Evolutionary conservation across 2,888 invertebrate species (phyloP), one percentile per base, ranked within the genome.

Genomic region (Platerodrilus igneus): DNA sequence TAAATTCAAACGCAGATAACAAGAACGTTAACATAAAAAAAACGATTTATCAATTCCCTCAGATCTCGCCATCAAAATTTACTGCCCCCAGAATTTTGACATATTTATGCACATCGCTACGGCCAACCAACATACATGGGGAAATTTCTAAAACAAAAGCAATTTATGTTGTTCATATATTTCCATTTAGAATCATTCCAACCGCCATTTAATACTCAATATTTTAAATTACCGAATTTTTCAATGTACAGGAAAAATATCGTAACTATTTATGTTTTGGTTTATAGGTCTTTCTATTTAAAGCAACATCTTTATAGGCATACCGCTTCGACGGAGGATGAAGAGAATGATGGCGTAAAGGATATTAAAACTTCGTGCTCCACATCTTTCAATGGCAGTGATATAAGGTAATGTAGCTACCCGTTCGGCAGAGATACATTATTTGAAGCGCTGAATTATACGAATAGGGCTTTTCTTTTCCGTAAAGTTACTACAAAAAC

Each of bases 401-500:
- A 46, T 46, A 33, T 42, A 46, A 46, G 46, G 42, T 43, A 46
- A 46, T 42, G 46, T 39, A 36, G 39, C 32, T 32, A 26, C 25
- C 25, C 34, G 41, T 42, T 46, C 41, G 29, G 46, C 37, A 28
- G 37, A 42, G 38, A 43, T 40, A 35, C 43, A 49, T 47, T 41
- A 49, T 47, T 47, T 31, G 34, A 33, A 45, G 37, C 41, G 30
- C 21, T 31, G 41, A 43, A 50, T 50, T 50, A 50, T 50, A 43
- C 50, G 45, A 43, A 50, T 45, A 44, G 43, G 19, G 31, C 26
- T 23, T 31, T 29, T 21, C 34, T n/a, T n/a, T 31, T 37, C 30
- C 40, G 35, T 21, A 28, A 40, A 26, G 18, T 35, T 31, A 26
- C 19, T 31, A n/a, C 15, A 22, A 20, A 39, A 40, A 30, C 15